A percentile compares a stretch with the other conserved stretches of the same genome.
phyloP scores from a whole-genome alignment of 2,113 vertebrate species.

The Paratilapia polleni region DNA sequence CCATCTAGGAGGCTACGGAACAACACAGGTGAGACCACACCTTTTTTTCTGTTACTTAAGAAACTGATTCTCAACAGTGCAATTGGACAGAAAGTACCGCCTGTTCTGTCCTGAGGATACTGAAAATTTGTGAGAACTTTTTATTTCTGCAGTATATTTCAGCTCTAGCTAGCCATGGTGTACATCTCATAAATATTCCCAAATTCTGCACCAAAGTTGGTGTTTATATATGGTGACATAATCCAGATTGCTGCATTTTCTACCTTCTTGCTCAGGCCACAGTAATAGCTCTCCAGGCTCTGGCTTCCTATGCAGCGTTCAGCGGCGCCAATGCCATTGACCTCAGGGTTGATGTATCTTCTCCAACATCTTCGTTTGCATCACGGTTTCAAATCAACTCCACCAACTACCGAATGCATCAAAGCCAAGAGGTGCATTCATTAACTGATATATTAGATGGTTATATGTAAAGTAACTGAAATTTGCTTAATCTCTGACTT shows the following conservation, averaged over 20 bases:
- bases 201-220: neutral
- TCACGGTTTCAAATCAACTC: conserved; percentile 77
- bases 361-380: conserved; percentile 29
- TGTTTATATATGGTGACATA: neutral
- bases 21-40: conserved; percentile 84
- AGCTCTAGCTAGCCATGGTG: neutral
- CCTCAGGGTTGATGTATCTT: conserved; percentile 74
- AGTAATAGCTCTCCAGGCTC: conserved; percentile 86
- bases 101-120: neutral
- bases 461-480: neutral
- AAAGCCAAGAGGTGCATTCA: conserved; percentile 78
- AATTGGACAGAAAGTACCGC: neutral
- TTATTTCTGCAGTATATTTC: neutral
- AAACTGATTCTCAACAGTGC: neutral
- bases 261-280: conserved; percentile 80
- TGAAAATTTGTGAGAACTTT: neutral
- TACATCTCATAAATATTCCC: neutral
- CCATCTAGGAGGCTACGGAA: conserved; percentile 84
- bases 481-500: neutral
- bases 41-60: neutral
- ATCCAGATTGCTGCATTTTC: neutral
- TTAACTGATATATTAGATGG: neutral
- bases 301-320: conserved; percentile 82
- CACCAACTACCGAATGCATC: conserved; percentile 78
- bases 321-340: conserved; percentile 76